These are phyloP conservation scores for Onchidella celtica DNA, from an alignment of 2,888 invertebrate species.

Conservation along the genomic window DNA sequence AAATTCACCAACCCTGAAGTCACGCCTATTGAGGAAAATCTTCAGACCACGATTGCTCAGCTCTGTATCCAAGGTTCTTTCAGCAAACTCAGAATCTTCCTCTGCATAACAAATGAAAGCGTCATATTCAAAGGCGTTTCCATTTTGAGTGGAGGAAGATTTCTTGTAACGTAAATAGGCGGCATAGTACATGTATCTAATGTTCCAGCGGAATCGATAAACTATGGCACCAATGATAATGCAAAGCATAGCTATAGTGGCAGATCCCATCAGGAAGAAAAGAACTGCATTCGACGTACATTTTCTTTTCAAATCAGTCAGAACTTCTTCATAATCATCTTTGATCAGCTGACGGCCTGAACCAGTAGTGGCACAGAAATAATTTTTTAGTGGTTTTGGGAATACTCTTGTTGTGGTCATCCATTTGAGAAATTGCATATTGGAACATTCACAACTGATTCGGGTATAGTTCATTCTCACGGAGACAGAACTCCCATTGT, in stretches of 20 bases:
- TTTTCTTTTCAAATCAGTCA: background rate
- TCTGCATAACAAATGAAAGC: constrained; percentile 48
- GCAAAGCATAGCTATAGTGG: background rate
- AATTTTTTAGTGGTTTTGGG: background rate
- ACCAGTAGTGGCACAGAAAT: constrained; percentile 6
- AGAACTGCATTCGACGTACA: background rate
- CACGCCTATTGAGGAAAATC: constrained; percentile 26
- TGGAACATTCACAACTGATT: constrained; percentile 38
- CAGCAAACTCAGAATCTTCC: constrained; percentile 43
- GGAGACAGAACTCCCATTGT: background rate
- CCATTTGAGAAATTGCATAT: constrained; percentile 44
- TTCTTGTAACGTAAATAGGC: constrained; percentile 3
- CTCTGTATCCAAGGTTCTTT: background rate
- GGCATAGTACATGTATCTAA: constrained; percentile 37
- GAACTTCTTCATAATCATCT: background rate
- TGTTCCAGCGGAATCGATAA: constrained; percentile 33
- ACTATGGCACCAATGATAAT: background rate
- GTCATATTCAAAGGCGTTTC: constrained; percentile 37
- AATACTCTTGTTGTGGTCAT: constrained; percentile 29
- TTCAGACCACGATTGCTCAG: constrained; percentile 18
- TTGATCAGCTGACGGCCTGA: background rate
- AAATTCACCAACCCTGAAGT: constrained; percentile 43
- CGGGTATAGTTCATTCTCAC: constrained; percentile 35
- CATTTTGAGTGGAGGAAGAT: background rate
- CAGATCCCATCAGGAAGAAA: background rate